Percentiles rank a stretch among this genome's conserved stretches.
These are phyloP conservation scores for Holothuria leucospilota DNA, from an alignment of 53 echinoderm and acorn worm species.

Conservation along the genomic window DNA sequence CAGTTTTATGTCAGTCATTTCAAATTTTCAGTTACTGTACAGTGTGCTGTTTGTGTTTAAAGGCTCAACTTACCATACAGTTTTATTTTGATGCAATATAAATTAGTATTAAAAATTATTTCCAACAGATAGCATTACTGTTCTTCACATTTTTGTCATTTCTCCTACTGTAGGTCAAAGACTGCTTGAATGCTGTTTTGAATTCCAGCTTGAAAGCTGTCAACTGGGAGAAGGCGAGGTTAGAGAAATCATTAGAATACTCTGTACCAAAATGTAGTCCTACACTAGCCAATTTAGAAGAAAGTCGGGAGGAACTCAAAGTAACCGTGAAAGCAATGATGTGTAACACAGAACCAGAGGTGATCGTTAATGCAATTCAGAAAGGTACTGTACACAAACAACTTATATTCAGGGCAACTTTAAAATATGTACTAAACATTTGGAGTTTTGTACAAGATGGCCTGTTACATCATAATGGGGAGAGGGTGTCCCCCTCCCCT, in stretches of 20 bases:
- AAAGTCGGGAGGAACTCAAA: slow-evolving; percentile 75
- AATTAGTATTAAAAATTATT: too few relatives aligned
- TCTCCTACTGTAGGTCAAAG: slow-evolving; percentile 53
- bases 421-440: too few relatives aligned
- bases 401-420: too few relatives aligned
- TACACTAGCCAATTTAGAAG: slow-evolving; percentile 22
- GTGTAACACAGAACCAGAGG: slow-evolving; percentile 78
- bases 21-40: too few relatives aligned
- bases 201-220: slow-evolving; percentile 30
- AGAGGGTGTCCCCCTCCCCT: too few relatives aligned
- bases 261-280: slow-evolving; percentile 37
- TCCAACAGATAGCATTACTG: too few relatives aligned
- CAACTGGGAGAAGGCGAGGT: slow-evolving; percentile 46
- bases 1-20: too few relatives aligned
- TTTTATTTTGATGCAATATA: too few relatives aligned
- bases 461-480: too few relatives aligned
- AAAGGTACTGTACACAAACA: slow-evolving; percentile 59
- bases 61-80: too few relatives aligned
- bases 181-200: slow-evolving; percentile 49
- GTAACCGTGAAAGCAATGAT: slow-evolving; percentile 89
- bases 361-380: slow-evolving; percentile 74
- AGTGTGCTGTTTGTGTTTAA: too few relatives aligned
- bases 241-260: slow-evolving; percentile 36
- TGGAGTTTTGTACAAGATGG: too few relatives aligned
- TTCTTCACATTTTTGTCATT: background rate